Evolutionary conservation across 2,888 invertebrate genomes (phyloP).

Genomic region (Standfussiana lucernea): DNA sequence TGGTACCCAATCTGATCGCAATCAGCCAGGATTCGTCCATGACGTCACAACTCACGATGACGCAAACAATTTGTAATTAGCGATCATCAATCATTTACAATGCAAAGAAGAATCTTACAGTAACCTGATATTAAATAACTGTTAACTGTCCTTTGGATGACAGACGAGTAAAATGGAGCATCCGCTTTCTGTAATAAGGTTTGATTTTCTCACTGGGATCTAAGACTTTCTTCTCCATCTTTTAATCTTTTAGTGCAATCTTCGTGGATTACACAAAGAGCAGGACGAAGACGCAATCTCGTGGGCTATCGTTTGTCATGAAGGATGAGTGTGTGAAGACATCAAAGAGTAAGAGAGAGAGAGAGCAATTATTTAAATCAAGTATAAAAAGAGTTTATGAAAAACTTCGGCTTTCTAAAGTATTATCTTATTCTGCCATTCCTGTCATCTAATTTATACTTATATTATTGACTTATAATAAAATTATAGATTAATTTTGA

Average conservation of each 20-base stretch:
- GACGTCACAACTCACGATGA: constrained; percentile 56
- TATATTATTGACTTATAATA: too few relatives aligned
- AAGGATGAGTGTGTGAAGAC: background rate
- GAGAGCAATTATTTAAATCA: background rate
- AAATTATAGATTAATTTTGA: too few relatives aligned
- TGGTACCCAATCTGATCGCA: constrained; percentile 44
- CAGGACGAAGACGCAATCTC: background rate
- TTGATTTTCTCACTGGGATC: background rate
- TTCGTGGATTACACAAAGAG: background rate
- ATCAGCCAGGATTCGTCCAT: constrained; percentile 53
- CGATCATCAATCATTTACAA: constrained; percentile 66
- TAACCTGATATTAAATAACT: constrained; percentile 53
- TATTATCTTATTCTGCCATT: too few relatives aligned
- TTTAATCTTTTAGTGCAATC: background rate
- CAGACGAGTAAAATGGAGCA: background rate
- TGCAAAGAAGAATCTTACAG: constrained; percentile 58
- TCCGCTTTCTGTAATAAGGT: background rate
- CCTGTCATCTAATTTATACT: background rate
- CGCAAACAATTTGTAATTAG: constrained; percentile 67
- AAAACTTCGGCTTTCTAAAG: background rate
- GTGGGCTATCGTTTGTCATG: background rate
- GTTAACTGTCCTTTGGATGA: constrained; percentile 13
- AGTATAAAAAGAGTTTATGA: background rate
- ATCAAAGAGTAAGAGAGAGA: background rate
- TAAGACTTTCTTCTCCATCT: rapidly evolving